Conservation (phyloP, 2,888 invertebrate species). For the Piscicola geometra region DNA sequence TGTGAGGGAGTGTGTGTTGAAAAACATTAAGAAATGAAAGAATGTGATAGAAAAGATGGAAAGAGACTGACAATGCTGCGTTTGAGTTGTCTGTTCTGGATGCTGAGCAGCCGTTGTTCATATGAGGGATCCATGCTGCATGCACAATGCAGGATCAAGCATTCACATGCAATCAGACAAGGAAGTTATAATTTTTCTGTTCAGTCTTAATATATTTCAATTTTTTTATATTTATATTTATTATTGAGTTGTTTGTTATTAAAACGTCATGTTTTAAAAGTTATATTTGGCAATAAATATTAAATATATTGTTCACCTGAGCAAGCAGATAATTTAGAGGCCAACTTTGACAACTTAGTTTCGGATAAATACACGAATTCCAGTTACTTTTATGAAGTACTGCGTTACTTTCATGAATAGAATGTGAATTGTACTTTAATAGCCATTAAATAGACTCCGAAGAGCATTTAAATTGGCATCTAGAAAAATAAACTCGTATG, state of each 20-base stretch:
- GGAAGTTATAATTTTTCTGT: neutral
- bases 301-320: no score
- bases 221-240: slow-evolving; percentile 14
- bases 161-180: neutral
- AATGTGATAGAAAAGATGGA: neutral
- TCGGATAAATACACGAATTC: no score
- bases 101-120: slow-evolving; percentile 32
- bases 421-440: no score
- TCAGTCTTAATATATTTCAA: neutral
- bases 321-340: no score
- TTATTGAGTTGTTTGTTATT: slow-evolving; percentile 10
- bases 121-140: slow-evolving; percentile 34
- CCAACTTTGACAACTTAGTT: no score
- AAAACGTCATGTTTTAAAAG: slow-evolving; percentile 15
- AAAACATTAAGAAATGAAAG: neutral
- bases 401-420: no score
- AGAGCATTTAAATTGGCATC: no score
- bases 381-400: no score
- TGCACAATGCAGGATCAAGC: neutral
- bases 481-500: no score
- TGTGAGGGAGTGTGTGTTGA: no score
- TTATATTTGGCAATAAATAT: neutral
- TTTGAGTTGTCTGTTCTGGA: slow-evolving; percentile 25
- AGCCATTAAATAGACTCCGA: no score
- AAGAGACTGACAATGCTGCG: slow-evolving; percentile 11